These are phyloP conservation scores for Cyprinodon brontotheroides DNA, from an alignment of 2,113 vertebrate species.

Conservation along the genomic window DNA sequence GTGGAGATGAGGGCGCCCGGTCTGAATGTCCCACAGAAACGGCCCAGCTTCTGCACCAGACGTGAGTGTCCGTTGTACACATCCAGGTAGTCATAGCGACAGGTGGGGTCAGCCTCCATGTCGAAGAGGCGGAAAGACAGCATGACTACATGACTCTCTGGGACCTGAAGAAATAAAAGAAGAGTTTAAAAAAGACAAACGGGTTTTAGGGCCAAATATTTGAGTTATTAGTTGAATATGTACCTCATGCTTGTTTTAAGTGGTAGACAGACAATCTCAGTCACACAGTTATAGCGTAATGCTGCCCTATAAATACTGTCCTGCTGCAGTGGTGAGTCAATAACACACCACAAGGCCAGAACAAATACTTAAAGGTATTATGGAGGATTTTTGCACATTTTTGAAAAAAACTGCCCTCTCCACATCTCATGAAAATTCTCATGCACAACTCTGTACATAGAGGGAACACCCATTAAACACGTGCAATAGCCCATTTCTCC, in stretches of 20 bases:
- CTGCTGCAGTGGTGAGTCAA: too few relatives aligned
- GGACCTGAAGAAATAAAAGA: constrained; percentile 77
- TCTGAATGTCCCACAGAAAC: constrained; percentile 90
- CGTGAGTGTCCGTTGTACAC: constrained; percentile 84
- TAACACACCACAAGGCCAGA: too few relatives aligned
- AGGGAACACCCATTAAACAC: too few relatives aligned
- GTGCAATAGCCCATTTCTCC: too few relatives aligned
- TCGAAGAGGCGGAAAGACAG: constrained; percentile 90
- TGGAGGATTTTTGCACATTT: too few relatives aligned
- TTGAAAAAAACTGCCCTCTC: too few relatives aligned
- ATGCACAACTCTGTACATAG: too few relatives aligned
- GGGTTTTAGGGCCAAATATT: background rate
- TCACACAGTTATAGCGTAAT: background rate
- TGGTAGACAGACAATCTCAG: background rate
- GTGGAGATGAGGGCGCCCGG: constrained; percentile 87
- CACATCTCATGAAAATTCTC: too few relatives aligned
- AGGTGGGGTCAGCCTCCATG: constrained; percentile 87
- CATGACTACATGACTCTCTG: constrained; percentile 87
- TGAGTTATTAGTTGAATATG: background rate
- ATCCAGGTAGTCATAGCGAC: constrained; percentile 88
- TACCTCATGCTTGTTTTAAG: background rate
- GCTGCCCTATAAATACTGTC: too few relatives aligned
- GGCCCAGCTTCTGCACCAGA: constrained; percentile 83
- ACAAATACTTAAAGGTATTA: too few relatives aligned
- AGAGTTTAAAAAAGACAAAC: background rate